Conservation (phyloP, 2,113 vertebrate species). For the Aptenodytes patagonicus region DNA sequence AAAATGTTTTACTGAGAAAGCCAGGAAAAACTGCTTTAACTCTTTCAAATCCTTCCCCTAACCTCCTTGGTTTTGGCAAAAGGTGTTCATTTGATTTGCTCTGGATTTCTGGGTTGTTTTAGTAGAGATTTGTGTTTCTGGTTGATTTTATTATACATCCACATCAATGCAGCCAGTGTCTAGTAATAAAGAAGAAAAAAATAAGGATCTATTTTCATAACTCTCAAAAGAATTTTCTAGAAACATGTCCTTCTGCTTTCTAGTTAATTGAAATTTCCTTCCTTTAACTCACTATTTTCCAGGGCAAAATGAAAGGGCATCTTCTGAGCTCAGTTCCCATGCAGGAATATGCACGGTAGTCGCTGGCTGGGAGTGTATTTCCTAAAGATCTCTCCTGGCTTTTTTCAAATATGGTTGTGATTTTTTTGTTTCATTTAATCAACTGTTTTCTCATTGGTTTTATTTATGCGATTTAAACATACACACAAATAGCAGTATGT, state of each 20-base stretch:
- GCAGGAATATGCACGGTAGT: not conserved
- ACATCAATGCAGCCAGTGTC: not conserved
- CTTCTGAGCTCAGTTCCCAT: not conserved
- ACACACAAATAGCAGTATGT: not conserved
- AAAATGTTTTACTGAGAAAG: not conserved
- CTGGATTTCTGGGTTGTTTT: not conserved
- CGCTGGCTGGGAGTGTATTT: not conserved
- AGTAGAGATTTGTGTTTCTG: not conserved
- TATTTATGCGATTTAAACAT: not conserved
- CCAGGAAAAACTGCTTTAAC: not conserved
- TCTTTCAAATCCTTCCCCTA: not conserved
- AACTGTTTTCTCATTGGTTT: not conserved
- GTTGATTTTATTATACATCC: not conserved
- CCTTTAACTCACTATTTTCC: not conserved
- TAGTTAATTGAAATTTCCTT: conserved; percentile 22
- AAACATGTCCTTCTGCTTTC: not conserved
- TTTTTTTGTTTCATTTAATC: not conserved
- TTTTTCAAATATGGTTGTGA: not conserved
- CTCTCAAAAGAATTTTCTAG: not conserved
- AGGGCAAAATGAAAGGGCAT: not conserved
- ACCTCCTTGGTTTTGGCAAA: not conserved
- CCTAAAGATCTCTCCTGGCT: not conserved
- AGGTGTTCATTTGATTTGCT: not conserved
- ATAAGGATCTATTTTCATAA: not conserved
- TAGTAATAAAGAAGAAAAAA: not conserved